Conservation (phyloP, 2,113 vertebrate genomes). For the Gavialis gangeticus region DNA sequence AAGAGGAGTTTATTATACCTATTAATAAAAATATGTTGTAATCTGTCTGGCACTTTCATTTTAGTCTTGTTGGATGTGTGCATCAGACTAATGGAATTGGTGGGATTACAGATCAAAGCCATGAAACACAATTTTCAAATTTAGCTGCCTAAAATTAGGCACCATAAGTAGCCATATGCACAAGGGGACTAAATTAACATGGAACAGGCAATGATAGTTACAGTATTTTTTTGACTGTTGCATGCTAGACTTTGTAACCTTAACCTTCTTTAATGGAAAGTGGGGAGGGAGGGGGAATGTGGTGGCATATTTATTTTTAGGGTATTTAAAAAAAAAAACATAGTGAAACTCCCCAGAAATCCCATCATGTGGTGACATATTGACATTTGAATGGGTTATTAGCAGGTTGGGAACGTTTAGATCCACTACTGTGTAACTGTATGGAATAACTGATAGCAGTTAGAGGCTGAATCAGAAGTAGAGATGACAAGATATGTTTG, state of each 20-base stretch:
- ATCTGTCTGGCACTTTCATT: no score
- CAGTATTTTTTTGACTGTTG: background rate
- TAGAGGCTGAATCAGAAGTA: background rate
- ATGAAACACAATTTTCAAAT: background rate
- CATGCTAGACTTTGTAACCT: background rate
- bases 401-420: background rate
- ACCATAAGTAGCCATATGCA: background rate
- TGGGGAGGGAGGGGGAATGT: no score
- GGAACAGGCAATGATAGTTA: background rate
- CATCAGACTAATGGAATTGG: background rate
- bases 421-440: background rate
- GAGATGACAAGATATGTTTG: background rate
- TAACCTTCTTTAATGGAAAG: background rate
- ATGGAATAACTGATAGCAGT: background rate
- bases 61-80: rapidly evolving
- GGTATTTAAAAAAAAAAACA: no score
- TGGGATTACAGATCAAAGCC: background rate
- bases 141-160: background rate
- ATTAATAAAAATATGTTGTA: no score
- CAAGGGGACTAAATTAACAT: background rate
- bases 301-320: background rate
- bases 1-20: no score
- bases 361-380: rapidly evolving
- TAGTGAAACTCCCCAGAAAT: background rate
- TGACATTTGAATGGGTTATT: background rate